Evolutionary conservation across 1,140 invertebrate genomes (phyloP), one percentile per base, ranked within the genome.

Genomic region (Plectrocnemia conspersa): DNA sequence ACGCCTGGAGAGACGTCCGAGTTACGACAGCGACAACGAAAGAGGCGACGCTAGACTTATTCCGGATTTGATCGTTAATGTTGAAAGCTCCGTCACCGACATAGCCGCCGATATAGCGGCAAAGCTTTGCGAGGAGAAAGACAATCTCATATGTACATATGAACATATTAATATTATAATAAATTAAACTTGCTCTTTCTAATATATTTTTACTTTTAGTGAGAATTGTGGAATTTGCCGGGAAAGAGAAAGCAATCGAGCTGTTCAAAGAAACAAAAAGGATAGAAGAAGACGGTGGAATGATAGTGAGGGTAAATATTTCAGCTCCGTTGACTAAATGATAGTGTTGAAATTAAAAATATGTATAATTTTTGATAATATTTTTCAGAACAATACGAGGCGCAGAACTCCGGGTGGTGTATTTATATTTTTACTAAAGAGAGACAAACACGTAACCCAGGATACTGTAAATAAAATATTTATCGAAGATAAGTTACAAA

Each of bases 401-500:
- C 78, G 89, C 55, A 78, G 90, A 64, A 92, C 89, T 16, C 82
- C 89, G 0, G 90, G 90, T 3, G 90, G 90, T 35, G 80, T 92
- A 54, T 93, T 85, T 68, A 76, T 93, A 7, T 88, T 85, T 66
- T 72, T 93, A 11, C 66, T 93, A 16, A 90, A 91, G 73, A 78
- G 82, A 63, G 82, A 91, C 64, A 73, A 81, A 41, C 75, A 81
- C 53, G 75, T 90, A 27, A 82, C 82, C 0, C 78, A 79, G 61
- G 79, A 82, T 54, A 80, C 85, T 70, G 77, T 82, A 61, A 79
- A 80, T 56, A 70, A 82, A 64, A 87, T 91, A 64, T 91, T 91
- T 73, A 74, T 70, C 13, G 81, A 85, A 52, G 84, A 87, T 48
- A 76, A 75, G 29, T 78, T 79, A 54, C 77, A 80, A 29, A 73